Conservation (phyloP, 2,888 invertebrate species). For the Mylabris sibirica region DNA sequence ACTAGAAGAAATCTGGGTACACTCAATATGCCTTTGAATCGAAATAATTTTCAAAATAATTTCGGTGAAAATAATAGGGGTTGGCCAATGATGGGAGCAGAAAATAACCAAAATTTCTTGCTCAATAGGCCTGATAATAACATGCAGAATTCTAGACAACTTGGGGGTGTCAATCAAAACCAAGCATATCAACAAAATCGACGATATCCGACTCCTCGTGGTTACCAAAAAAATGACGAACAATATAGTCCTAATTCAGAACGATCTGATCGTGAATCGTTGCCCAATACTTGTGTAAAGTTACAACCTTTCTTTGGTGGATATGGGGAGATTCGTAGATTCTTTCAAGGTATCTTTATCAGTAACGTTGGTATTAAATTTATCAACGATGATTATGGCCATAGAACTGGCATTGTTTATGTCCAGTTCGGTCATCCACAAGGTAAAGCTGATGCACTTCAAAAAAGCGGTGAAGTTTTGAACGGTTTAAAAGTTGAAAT, state of each 20-base stretch:
- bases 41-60: constrained; percentile 33
- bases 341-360: constrained; percentile 79
- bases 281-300: constrained; percentile 68
- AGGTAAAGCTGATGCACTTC: constrained; percentile 76
- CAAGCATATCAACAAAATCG: constrained; percentile 20
- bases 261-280: constrained; percentile 26
- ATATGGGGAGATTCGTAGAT: constrained; percentile 81
- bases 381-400: constrained; percentile 81
- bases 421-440: constrained; percentile 77
- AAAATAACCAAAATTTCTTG: constrained; percentile 24
- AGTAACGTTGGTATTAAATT: constrained; percentile 86
- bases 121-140: constrained; percentile 28
- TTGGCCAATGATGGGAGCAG: constrained; percentile 24
- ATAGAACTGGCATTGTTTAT: constrained; percentile 80
- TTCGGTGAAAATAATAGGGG: background rate
- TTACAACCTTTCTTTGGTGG: constrained; percentile 76
- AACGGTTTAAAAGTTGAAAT: constrained; percentile 75
- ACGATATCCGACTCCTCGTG: constrained; percentile 36
- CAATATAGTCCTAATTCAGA: constrained; percentile 14
- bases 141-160: constrained; percentile 10
- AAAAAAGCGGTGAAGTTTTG: constrained; percentile 70
- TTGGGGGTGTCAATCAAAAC: background rate
- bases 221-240: constrained; percentile 32
- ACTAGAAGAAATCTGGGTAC: constrained; percentile 69
- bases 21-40: constrained; percentile 55